Evolutionary conservation across 2,888 invertebrate species (phyloP), one percentile per base, ranked within the genome.

Genomic region (Chelonus formosanus): DNA sequence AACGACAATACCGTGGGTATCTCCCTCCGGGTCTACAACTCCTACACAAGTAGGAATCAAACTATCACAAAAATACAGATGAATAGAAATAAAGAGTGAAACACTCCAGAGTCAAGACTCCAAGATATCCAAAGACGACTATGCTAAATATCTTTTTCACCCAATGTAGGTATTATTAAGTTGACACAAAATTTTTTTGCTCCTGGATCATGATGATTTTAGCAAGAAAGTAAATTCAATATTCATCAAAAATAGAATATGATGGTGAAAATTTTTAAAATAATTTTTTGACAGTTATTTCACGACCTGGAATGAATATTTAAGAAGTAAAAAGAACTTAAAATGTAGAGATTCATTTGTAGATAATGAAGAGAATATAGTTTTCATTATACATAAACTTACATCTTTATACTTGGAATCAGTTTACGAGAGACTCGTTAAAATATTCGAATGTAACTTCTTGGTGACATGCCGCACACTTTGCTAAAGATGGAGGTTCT

Each of bases 341-440:
- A 20, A 50, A 35, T 5, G 53, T 53, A 53, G 32, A 3, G 3
- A 5, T 32, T 52, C 32, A 31, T 52, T 52, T 45, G 45, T 20
- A 31, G 6, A 43, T 40, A 56, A 43, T 43, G n/a, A 43, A 31
- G 20, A 8, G 5, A 5, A 48, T 48, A 44, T 48, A 48, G 3
- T 8, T 10, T 3, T 48, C 5, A 10, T 10, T 48, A 48, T 48
- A 31, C 32, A 32, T 32, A 32, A 8, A 32, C 32, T 34, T 3
- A 44, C 7, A 7, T 4, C 64, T 65, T 65, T 64, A 68, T 69
- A 75, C 78, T 77, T 75, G 78, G 76, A 81, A 81, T 81, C 78
- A 79, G 78, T 82, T 82, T 82, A 82, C 79, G 80, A 81, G 80
- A 81, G 79, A 73, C 80, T 82, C 82, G 81, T 81, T 82, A 82